These are phyloP conservation scores for Elachura formosa DNA, from an alignment of 2,113 vertebrate genomes.

Conservation along the genomic window DNA sequence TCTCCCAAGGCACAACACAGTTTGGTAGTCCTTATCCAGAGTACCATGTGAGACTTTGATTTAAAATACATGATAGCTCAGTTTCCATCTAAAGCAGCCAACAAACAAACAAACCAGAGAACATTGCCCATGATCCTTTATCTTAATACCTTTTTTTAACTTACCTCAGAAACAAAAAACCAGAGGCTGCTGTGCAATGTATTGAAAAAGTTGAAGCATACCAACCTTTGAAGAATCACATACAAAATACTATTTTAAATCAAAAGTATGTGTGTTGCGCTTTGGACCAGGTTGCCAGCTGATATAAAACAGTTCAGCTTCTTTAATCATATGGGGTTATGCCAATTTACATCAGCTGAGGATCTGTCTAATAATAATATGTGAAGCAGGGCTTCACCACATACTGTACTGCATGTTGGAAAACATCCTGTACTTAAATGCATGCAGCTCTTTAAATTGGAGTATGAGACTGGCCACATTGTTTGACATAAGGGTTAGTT, in stretches of 20 bases:
- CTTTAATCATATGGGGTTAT: constrained; percentile 42
- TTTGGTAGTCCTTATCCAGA: neutral
- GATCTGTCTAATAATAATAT: constrained; percentile 51
- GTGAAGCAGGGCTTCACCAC: constrained; percentile 8
- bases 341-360: constrained; percentile 58
- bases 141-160: neutral
- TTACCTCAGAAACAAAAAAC: constrained; percentile 44
- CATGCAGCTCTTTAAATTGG: constrained; percentile 40
- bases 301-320: constrained; percentile 51
- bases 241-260: constrained; percentile 58
- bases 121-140: neutral
- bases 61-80: neutral
- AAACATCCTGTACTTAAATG: constrained; percentile 58
- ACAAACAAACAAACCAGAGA: neutral
- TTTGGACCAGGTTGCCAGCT: constrained; percentile 43
- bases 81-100: constrained; percentile 12
- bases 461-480: constrained; percentile 67
- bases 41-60: neutral
- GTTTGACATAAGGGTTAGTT: constrained; percentile 79
- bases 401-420: constrained; percentile 56
- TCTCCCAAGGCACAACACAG: neutral
- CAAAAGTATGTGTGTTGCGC: constrained; percentile 52
- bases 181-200: constrained; percentile 8
- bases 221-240: constrained; percentile 47
- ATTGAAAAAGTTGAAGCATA: constrained; percentile 38